Percentiles rank a stretch among this genome's conserved stretches.
Conservation (phyloP, 2,888 invertebrate genomes). For the Syritta pipiens region DNA sequence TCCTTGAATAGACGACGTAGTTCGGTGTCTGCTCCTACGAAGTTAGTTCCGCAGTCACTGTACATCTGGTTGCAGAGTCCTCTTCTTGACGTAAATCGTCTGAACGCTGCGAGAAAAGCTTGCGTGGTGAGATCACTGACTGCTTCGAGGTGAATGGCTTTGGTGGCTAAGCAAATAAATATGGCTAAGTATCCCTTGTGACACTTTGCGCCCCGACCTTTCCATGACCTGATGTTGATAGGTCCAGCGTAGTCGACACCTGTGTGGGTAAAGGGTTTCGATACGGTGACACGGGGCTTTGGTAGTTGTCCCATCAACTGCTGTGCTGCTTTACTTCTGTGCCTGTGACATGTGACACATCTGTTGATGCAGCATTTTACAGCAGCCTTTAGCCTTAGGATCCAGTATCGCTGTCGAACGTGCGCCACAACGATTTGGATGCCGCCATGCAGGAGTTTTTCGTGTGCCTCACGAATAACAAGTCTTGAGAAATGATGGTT, state of each 20-base stretch:
- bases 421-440: no score
- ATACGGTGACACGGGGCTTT: neutral
- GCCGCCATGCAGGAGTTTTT: no score
- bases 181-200: slow-evolving; percentile 62
- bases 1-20: no score
- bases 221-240: neutral
- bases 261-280: neutral
- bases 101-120: slow-evolving; percentile 70
- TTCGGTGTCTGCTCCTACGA: slow-evolving; percentile 73
- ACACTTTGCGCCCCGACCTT: neutral
- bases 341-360: neutral
- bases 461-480: no score
- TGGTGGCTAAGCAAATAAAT: slow-evolving; percentile 71
- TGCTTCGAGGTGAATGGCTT: slow-evolving; percentile 64
- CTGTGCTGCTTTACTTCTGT: neutral
- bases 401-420: no score
- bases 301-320: no score
- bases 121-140: slow-evolving; percentile 62
- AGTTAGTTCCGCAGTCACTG: slow-evolving; percentile 73
- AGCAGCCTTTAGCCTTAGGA: neutral
- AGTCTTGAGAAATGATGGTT: neutral
- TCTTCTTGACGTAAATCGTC: no score
- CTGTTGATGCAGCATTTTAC: neutral
- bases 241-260: neutral
- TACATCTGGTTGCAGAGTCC: no score